Evolutionary conservation across 2,797 vertebrate species (phyloP), one percentile per base, ranked within the genome.

Genomic region (Perodicticus potto): DNA sequence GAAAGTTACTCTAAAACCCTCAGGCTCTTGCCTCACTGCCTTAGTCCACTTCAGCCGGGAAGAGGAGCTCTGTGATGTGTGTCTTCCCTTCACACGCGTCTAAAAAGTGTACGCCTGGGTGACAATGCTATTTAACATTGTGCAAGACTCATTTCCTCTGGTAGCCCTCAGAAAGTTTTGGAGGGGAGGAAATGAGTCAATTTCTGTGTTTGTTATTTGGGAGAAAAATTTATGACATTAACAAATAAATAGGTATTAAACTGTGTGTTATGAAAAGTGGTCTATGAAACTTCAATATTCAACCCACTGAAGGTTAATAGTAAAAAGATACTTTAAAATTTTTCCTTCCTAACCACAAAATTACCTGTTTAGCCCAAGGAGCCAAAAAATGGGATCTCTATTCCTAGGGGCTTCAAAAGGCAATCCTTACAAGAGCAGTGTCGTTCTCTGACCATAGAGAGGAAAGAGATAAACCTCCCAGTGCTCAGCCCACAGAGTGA

Each of bases 401-500:
- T 27, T 40, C 13, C 65, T 19, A 34, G 20, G 2, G 23, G 6
- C 43, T 63, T 67, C n/a, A 34, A 11, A 67, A 37, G 6, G 27
- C 22, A 13, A 43, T 9, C 17, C 19, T n/a, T 34, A 2, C 29
- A n/a, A 85, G n/a, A 49, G 27, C 34, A 4, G 2, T 9, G 1
- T 19, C 2, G 13, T 0, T 22, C 53, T 16, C 22, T n/a, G 43
- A 43, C 73, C 3, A 1, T 9, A 22, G 2, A 11, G 5, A 9
- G 63, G 63, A 77, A 16, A n/a, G 5, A 37, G 16, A 23, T 3
- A 23, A 67, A 20, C 7, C 10, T 34, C 25, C 45, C 2, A 2
- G 7, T 1, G 0, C 7, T 67, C 17, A 0, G 8, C 5, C 5
- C 43, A 1, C 0, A 0, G 1, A 7, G 32, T 1, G n/a, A 27